Conservation (phyloP, 2,888 invertebrate genomes). For the Drosophila maculinotata region DNA sequence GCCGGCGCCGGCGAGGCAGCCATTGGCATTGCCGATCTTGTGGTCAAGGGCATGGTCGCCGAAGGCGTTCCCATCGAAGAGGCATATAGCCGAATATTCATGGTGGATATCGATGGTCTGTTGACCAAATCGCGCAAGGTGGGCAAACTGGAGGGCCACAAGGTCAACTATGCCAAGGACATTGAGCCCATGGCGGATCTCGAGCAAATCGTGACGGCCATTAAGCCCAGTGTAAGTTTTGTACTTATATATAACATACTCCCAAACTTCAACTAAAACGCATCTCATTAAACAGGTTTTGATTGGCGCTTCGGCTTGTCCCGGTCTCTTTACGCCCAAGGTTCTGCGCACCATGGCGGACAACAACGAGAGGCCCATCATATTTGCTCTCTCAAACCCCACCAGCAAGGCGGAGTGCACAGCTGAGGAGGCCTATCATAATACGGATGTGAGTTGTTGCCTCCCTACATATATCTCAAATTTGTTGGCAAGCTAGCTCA, state of each 20-base stretch:
- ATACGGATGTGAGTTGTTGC: constrained; percentile 91
- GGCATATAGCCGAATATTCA: constrained; percentile 95
- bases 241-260: not conserved
- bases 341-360: constrained; percentile 94
- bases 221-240: constrained; percentile 94
- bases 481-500: too few species aligned
- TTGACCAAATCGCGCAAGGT: constrained; percentile 89
- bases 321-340: constrained; percentile 95
- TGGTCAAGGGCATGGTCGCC: constrained; percentile 94
- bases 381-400: constrained; percentile 99
- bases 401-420: constrained; percentile 99
- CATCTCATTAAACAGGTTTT: constrained; percentile 73
- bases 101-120: constrained; percentile 97
- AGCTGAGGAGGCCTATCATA: constrained; percentile 96
- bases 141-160: constrained; percentile 89
- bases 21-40: constrained; percentile 95
- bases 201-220: constrained; percentile 90
- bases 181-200: constrained; percentile 92
- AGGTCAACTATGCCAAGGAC: constrained; percentile 91
- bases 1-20: constrained; percentile 97
- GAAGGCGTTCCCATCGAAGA: constrained; percentile 88
- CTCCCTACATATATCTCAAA: rapidly evolving
- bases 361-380: constrained; percentile 94
- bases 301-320: constrained; percentile 95
- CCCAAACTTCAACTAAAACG: not conserved